Evolutionary conservation across 2,797 vertebrate genomes (phyloP), one percentile per base, ranked within the genome.

Genomic region (Sebastes hopkinsi): DNA sequence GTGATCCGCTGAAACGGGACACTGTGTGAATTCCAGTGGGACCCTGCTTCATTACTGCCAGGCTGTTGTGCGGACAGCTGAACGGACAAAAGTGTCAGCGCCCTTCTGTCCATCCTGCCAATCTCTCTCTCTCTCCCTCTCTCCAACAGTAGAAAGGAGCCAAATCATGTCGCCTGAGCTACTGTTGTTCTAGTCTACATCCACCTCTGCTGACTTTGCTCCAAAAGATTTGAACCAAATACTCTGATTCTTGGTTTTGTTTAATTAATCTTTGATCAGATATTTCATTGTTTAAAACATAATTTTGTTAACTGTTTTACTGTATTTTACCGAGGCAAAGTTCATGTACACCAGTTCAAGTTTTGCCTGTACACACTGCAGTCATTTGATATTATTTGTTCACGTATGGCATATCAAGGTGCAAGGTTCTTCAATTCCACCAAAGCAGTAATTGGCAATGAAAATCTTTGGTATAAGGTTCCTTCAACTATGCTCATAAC

Each of bases 41-140:
- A 89, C 91, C 85, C 87, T 67, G 82, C 88, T 93, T 94, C 93
- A 94, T 95, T 94, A 92, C 87, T 71, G 74, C 74, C 86, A 84
- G 90, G 81, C 90, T 88, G 81, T 88, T 93, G 93, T 92, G 93
- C 77, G 87, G 95, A 96, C 96, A 96, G 95, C 95, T 96, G 95
- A 96, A 86, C 72, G 88, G 93, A 94, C 92, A 91, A 87, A 90
- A 87, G 90, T 94, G 92, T 94, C 91, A 91, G 89, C 86, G 77
- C 91, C 87, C 58, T 75, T 87, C 84, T 72, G 78, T 87, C 75
- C 82, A 77, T 89, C 77, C 87, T 66, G 75, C 64, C 83, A 83
- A 79, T 89, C 83, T 82, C 54, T 62, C 74, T 68, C 52, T 36
- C 36, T 6, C 36, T 5, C 12, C 5, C 36, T 0, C 36, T 38